Percentiles rank a stretch among this genome's conserved stretches.
Evolutionary conservation across 2,888 invertebrate species (phyloP).

Genomic region (Pammene fasciana): DNA sequence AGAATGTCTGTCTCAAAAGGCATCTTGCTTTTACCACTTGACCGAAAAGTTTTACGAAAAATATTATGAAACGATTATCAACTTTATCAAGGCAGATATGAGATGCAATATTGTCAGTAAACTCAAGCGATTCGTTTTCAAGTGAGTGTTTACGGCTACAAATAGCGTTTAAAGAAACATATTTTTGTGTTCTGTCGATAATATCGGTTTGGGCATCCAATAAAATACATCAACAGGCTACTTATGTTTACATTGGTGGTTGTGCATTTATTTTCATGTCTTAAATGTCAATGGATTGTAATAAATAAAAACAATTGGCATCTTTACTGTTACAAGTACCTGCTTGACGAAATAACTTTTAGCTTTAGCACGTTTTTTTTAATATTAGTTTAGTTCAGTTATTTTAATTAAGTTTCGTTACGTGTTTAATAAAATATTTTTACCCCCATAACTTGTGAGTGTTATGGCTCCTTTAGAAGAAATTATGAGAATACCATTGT

Average conservation of each 20-base stretch:
- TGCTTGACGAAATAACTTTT: constrained; percentile 13
- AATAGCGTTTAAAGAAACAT: constrained; percentile 29
- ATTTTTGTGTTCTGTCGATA: constrained; percentile 25
- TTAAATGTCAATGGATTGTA: constrained; percentile 1
- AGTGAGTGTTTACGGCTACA: background rate
- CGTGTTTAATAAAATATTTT: too few relatives aligned
- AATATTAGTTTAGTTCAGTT: too few relatives aligned
- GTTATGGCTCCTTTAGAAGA: background rate
- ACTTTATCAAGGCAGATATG: background rate
- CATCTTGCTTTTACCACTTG: constrained; percentile 24
- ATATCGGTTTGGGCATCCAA: constrained; percentile 21
- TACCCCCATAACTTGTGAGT: background rate
- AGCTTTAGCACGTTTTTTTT: background rate
- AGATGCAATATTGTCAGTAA: constrained; percentile 9
- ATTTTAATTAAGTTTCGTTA: too few relatives aligned
- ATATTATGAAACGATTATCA: constrained; percentile 4
- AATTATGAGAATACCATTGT: background rate
- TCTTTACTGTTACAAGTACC: constrained; percentile 11
- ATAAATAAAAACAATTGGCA: constrained; percentile 26
- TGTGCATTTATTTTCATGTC: constrained; percentile 21
- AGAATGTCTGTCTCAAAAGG: constrained; percentile 23
- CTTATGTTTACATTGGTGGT: constrained; percentile 25
- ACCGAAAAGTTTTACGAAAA: constrained; percentile 11
- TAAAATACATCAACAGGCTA: constrained; percentile 29
- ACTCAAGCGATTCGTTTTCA: background rate